phyloP scores from a whole-genome alignment of 2,113 vertebrate species.

The Xiphophorus maculatus region DNA sequence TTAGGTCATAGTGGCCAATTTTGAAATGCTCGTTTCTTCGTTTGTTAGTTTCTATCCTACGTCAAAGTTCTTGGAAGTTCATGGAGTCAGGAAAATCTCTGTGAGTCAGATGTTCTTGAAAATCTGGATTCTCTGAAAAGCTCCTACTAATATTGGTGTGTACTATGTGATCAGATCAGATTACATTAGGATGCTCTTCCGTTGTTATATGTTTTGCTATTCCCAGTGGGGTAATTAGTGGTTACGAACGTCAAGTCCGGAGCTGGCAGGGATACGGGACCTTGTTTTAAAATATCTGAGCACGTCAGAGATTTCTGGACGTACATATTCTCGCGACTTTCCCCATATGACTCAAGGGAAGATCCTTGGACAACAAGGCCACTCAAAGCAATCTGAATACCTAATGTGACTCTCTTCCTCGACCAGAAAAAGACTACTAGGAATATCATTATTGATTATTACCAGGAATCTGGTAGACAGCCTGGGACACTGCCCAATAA shows the following conservation, averaged over 20 bases:
- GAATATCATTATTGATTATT: constrained; percentile 24
- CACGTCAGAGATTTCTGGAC: constrained; percentile 16
- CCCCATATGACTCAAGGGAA: constrained; percentile 36
- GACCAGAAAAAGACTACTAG: constrained; percentile 23
- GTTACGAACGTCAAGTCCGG: constrained; percentile 12
- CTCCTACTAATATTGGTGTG: background rate
- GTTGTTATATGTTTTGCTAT: constrained; percentile 20
- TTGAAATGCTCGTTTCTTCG: background rate
- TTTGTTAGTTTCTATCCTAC: background rate
- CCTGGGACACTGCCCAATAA: constrained; percentile 29
- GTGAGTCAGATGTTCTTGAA: background rate
- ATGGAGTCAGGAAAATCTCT: background rate
- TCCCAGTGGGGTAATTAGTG: constrained; percentile 16
- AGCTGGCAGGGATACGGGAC: constrained; percentile 27
- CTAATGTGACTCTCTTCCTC: constrained; percentile 37
- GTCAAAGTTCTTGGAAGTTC: background rate
- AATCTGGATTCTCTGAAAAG: background rate
- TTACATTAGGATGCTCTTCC: background rate
- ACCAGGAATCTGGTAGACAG: constrained; percentile 30
- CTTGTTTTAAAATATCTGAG: constrained; percentile 23
- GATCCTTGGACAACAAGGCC: constrained; percentile 27
- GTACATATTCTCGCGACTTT: background rate
- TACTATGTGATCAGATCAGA: background rate
- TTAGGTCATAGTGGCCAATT: no score
- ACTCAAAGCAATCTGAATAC: constrained; percentile 36